A percentile compares a stretch with the other conserved stretches of the same genome.
These are phyloP conservation scores for Symphodus melops DNA, from an alignment of 2,113 vertebrate genomes.

Conservation along the genomic window DNA sequence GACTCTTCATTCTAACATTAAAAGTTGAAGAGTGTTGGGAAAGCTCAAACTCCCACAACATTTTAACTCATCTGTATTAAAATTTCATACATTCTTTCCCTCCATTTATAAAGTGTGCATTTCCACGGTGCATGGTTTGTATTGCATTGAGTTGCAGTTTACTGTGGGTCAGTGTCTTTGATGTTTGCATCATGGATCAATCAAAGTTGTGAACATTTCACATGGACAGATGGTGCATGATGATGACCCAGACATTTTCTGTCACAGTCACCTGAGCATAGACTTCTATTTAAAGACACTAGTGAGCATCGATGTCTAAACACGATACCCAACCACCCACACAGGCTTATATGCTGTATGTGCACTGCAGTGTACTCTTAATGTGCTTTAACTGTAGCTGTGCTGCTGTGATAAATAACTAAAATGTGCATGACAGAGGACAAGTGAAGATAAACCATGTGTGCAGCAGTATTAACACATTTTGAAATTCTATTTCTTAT, in stretches of 20 bases:
- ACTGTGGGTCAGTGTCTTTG: neutral
- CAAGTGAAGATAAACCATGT: neutral
- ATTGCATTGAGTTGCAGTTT: neutral
- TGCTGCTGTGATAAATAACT: neutral
- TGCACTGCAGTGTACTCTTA: neutral
- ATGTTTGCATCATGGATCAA: constrained; percentile 10
- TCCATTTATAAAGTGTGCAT: neutral
- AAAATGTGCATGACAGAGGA: neutral
- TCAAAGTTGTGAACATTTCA: neutral
- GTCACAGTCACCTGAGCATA: constrained; percentile 11
- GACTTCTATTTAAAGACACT: constrained; percentile 37
- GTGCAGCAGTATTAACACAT: neutral
- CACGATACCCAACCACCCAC: neutral
- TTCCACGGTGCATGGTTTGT: neutral
- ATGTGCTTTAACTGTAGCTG: neutral
- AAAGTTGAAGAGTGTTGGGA: neutral
- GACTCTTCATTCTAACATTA: neutral
- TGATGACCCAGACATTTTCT: neutral
- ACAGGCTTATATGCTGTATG: too few relatives aligned
- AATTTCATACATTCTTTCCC: neutral
- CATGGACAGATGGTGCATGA: constrained; percentile 22
- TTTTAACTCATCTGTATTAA: neutral
- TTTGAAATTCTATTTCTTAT: neutral
- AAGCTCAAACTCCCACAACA: neutral
- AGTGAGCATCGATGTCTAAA: constrained; percentile 12